Evolutionary conservation across 2,888 invertebrate species (phyloP), one percentile per base, ranked within the genome.

Genomic region (Synanthedon formicaeformis): DNA sequence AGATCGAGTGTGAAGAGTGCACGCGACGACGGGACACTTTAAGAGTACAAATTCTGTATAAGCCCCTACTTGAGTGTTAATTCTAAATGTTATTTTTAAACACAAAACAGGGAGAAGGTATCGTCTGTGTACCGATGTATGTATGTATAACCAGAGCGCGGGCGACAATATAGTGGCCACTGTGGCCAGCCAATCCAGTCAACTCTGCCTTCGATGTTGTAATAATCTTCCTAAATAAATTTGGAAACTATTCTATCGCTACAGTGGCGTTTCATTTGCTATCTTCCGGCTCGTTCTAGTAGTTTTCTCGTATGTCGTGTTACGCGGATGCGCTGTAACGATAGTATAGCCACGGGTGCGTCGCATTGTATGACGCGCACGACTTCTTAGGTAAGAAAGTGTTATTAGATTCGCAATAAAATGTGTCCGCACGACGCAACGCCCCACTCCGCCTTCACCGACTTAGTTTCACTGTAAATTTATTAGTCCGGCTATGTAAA

Each of bases 11-110:
- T 62, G 56, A 54, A 60, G 61, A 57, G 61, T 61, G 73, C 72
- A 71, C 73, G 75, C 75, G 78, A 77, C 83, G 81, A 76, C 77
- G 78, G 79, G 75, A 84, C 78, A 78, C 79, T 79, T 71, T 62
- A 89, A 91, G 89, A 92, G 92, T 92, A 92, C 92, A 92, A 92
- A 92, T 92, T 91, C 91, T 90, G 88, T 90, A 88, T 89, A 90
- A 89, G 89, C 88, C 89, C 89, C 89, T 81, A 79, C 77, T 78
- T 75, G 81, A 78, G 75, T 79, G 80, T 78, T 83, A 81, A 80
- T 81, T 79, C 73, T 81, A 76, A 78, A 78, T 69, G 65, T 81
- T 81, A 81, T 79, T 81, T 78, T 76, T 75, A 72, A 70, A 79
- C 79, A 77, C 67, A 66, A 71, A 73, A 72, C 74, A 74, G 78